Evolutionary conservation across 2,888 invertebrate species (phyloP), one percentile per base, ranked within the genome.

Genomic region (Lepidonotus clava): DNA sequence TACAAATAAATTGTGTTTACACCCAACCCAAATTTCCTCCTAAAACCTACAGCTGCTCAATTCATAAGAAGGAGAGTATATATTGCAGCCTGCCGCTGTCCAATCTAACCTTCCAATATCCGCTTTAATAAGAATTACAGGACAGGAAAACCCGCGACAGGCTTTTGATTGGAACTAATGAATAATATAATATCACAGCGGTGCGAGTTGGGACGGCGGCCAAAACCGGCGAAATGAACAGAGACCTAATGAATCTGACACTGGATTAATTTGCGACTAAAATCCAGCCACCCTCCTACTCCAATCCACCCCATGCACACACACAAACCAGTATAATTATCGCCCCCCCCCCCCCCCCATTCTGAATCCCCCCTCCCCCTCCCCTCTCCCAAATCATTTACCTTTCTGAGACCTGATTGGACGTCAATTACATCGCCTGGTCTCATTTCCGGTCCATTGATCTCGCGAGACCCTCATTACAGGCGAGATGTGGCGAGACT

Each of bases 361-460:
- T 21, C 24, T 6, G 11, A 66, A n/a, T 8, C 6, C 28, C 28
- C 66, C 66, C 66, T 66, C 28, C n/a, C 1, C 28, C 28, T n/a
- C 66, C 66, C n/a, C 28, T 11, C 1, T n/a, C 40, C 38, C 21
- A 76, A 76, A 76, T 28, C 80, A 80, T 24, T 51, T 28, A 28
- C 80, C 46, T 46, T 46, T 80, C 41, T 51, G 46, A 51, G 80
- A n/a, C 80, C 28, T 80, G 80, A 80, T 80, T 80, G 80, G 80
- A 80, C 46, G 80, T 80, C 80, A 80, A 80, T 80, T 80, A 80
- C 80, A 46, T 32, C 32, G 24, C 28, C 41, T 80, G 80, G 24
- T 18, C 51, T 80, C 80, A 80, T 80, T 80, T 80, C 41, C 80
- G 80, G 32, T 46, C 18, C 80, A 80, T 80, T 80, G 80, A 80